A percentile compares a stretch with the other conserved stretches of the same genome.
Evolutionary conservation across 1,140 invertebrate species (phyloP).

Genomic region (Tigriopus japonicus): DNA sequence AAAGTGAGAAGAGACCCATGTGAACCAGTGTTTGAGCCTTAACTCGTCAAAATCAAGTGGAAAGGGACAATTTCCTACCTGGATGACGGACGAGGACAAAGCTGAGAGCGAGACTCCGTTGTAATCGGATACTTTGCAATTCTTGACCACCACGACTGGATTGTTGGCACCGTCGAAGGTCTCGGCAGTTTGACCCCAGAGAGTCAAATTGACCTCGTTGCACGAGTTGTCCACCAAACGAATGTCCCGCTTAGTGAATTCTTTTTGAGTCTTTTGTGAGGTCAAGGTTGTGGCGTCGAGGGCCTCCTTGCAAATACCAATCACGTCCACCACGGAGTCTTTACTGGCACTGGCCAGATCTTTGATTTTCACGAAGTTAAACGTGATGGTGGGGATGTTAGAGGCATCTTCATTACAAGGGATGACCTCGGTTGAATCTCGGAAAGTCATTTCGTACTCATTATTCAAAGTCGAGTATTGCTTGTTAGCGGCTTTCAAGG

Average conservation of each 20-base stretch:
- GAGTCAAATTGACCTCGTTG: conserved; percentile 35
- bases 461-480: conserved; percentile 63
- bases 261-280: conserved; percentile 48
- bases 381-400: conserved; percentile 55
- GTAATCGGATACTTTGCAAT: conserved; percentile 49
- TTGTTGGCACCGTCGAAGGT: conserved; percentile 52
- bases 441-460: conserved; percentile 89
- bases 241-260: conserved; percentile 75
- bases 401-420: conserved; percentile 32
- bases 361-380: conserved; percentile 57
- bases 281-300: conserved; percentile 50
- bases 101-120: conserved; percentile 45
- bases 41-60: background rate
- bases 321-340: conserved; percentile 61
- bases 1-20: conserved; percentile 22
- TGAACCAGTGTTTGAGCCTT: conserved; percentile 33
- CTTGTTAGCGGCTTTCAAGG: conserved; percentile 78
- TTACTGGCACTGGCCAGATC: conserved; percentile 44
- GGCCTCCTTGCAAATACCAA: conserved; percentile 63
- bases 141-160: conserved; percentile 66
- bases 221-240: conserved; percentile 65
- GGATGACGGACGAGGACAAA: conserved; percentile 26
- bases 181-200: conserved; percentile 64
- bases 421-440: conserved; percentile 20
- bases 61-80: conserved; percentile 8